Percentiles rank a stretch among this genome's conserved stretches.
Evolutionary conservation across 2,888 invertebrate genomes (phyloP).

Genomic region (Erebia ligea): DNA sequence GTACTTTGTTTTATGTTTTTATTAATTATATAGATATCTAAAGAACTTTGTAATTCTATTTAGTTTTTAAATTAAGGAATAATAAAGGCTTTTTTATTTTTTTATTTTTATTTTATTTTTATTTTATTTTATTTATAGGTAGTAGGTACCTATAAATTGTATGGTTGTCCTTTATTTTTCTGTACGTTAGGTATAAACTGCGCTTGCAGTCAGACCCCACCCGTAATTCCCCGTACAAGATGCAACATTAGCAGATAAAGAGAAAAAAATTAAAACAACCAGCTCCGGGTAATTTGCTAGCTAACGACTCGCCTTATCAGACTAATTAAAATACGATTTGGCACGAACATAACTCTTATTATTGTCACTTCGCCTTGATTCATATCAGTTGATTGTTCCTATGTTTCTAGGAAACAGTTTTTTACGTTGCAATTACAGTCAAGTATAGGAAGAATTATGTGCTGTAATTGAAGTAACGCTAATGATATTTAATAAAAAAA

Average conservation of each 20-base stretch:
- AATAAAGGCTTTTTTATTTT: too few species aligned
- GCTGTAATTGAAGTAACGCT: slow-evolving; percentile 25
- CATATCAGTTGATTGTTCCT: slow-evolving; percentile 60
- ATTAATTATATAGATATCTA: too few species aligned
- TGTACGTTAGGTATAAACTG: not conserved
- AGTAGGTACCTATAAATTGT: too few species aligned
- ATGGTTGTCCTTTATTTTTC: not conserved
- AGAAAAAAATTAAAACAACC: slow-evolving; percentile 74
- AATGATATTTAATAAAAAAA: too few species aligned
- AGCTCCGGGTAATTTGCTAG: slow-evolving; percentile 73
- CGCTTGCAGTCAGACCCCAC: slow-evolving; percentile 48
- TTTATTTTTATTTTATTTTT: too few species aligned
- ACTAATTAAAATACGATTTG: slow-evolving; percentile 81
- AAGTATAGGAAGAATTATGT: slow-evolving; percentile 45
- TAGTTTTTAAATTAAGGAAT: too few species aligned
- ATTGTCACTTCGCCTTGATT: slow-evolving; percentile 70
- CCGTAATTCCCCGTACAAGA: slow-evolving; percentile 66
- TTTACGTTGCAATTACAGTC: slow-evolving; percentile 53
- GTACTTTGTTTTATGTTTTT: too few species aligned
- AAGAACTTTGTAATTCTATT: too few species aligned
- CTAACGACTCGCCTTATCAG: slow-evolving; percentile 75
- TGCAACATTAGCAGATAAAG: slow-evolving; percentile 73
- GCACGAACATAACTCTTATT: slow-evolving; percentile 58
- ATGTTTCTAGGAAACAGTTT: slow-evolving; percentile 52
- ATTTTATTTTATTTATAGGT: too few species aligned